phyloP scores from a whole-genome alignment of 2,113 vertebrate species.

The Arizona elegans region DNA sequence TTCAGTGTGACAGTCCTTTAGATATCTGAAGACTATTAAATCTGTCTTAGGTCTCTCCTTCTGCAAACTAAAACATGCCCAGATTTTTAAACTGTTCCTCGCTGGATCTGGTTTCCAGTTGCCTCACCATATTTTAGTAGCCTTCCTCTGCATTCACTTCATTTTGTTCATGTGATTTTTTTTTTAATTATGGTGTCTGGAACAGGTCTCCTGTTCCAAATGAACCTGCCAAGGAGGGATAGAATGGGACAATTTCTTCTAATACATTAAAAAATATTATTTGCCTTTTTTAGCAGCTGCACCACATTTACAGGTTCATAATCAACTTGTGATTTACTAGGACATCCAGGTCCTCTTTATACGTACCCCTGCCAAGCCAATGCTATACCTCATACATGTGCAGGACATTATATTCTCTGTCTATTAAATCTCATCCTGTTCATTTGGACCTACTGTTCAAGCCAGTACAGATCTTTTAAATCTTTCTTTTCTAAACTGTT shows the following conservation, averaged over 20 bases:
- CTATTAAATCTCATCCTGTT: neutral
- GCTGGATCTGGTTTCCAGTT: neutral
- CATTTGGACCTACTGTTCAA: neutral
- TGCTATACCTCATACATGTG: neutral
- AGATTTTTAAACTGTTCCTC: neutral
- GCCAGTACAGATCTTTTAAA: neutral
- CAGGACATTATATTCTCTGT: neutral
- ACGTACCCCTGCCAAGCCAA: neutral
- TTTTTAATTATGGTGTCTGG: neutral
- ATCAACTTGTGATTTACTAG: neutral
- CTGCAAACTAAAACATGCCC: neutral
- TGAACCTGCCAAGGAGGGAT: neutral
- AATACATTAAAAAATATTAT: neutral
- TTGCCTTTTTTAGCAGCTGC: neutral
- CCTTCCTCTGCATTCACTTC: neutral
- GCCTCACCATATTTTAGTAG: neutral
- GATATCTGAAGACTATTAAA: neutral
- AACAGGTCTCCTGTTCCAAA: neutral
- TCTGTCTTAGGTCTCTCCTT: neutral
- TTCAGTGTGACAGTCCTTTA: neutral
- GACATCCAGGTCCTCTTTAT: neutral
- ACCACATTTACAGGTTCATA: neutral
- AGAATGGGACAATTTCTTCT: neutral
- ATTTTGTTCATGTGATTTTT: neutral
- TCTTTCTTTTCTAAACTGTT: neutral